A percentile compares a stretch with the other conserved stretches of the same genome.
phyloP scores from a whole-genome alignment of 1,140 invertebrate genomes.

The Bombyx mori region ASM3026992v2 NC_085111.1:13142001-13142500 shows the following conservation, averaged over 20 bases:
- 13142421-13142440: too few relatives aligned
- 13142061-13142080: conserved; percentile 7
- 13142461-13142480: too few relatives aligned
- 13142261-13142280: too few relatives aligned
- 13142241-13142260: too few relatives aligned
- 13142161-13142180: neutral
- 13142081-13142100: neutral
- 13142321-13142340: too few relatives aligned
- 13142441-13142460: too few relatives aligned
- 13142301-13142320: too few relatives aligned
- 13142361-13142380: neutral
- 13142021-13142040: conserved; percentile 62
- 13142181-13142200: neutral
- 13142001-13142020: conserved; percentile 50
- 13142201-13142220: neutral
- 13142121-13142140: too few relatives aligned
- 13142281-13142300: too few relatives aligned
- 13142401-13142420: neutral
- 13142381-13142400: neutral
- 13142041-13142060: conserved; percentile 17
- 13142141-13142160: too few relatives aligned
- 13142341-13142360: neutral
- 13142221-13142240: neutral
- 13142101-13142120: neutral
- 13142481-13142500: too few relatives aligned